phyloP scores from a whole-genome alignment of 2,888 invertebrate species.

The Pasiphila rectangulata region DNA sequence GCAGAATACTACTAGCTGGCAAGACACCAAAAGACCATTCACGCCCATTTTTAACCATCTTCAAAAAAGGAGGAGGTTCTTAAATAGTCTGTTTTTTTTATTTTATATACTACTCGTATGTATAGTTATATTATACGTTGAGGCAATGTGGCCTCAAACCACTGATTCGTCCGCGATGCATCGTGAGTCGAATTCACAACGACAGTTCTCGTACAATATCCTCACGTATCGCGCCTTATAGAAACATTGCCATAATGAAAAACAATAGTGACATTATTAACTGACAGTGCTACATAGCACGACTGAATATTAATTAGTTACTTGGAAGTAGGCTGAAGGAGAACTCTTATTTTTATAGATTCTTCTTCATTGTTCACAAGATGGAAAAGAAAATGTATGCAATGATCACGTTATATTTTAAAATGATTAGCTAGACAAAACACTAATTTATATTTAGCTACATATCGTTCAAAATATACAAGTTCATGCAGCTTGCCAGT shows the following conservation, averaged over 20 bases:
- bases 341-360: background rate
- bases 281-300: conserved; percentile 9
- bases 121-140: no score
- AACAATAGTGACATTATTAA: conserved; percentile 29
- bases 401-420: no score
- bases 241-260: conserved; percentile 23
- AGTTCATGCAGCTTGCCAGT: conserved; percentile 22
- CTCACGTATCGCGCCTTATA: conserved; percentile 27
- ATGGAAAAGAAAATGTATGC: no score
- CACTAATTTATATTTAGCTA: no score
- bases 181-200: conserved; percentile 18
- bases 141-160: conserved; percentile 7
- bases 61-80: no score
- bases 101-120: no score
- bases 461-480: background rate
- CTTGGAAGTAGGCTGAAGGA: conserved; percentile 8
- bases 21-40: no score
- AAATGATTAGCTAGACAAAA: no score
- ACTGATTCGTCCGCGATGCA: background rate
- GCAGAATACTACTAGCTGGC: no score
- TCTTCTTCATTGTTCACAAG: no score
- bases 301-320: conserved; percentile 24
- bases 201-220: conserved; percentile 21
- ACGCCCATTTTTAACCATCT: no score
- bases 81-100: no score